A percentile compares a stretch with the other conserved stretches of the same genome.
These are phyloP conservation scores for Trichonephila inaurata DNA, from an alignment of 1,140 invertebrate species.

Conservation along the genomic window DNA sequence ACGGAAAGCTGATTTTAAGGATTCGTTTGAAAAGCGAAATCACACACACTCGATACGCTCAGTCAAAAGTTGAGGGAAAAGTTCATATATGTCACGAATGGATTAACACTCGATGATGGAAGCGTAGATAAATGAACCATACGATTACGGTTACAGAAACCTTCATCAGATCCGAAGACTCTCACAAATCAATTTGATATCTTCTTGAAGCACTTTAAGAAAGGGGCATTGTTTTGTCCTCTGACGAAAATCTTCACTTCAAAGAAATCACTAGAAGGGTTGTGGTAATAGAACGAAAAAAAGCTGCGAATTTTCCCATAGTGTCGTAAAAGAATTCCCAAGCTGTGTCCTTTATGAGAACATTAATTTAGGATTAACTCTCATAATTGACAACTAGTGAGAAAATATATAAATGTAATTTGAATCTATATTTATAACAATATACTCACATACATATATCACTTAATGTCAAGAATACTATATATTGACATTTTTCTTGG, in stretches of 20 bases:
- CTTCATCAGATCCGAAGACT: not conserved
- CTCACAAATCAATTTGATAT: slow-evolving; percentile 30
- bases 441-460: no score
- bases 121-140: slow-evolving; percentile 9
- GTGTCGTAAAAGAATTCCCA: not conserved
- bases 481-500: no score
- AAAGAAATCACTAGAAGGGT: not conserved
- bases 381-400: not conserved
- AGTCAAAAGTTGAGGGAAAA: not conserved
- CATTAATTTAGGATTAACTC: not conserved
- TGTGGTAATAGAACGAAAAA: not conserved
- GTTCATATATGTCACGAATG: slow-evolving; percentile 7
- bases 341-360: not conserved
- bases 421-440: no score
- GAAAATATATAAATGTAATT: no score
- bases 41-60: not conserved
- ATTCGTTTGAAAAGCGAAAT: not conserved
- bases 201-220: not conserved
- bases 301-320: not conserved
- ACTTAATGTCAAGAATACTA: no score
- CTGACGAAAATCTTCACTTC: not conserved
- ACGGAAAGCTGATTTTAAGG: not conserved
- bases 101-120: slow-evolving; percentile 8
- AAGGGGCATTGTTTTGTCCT: not conserved
- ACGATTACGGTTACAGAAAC: slow-evolving; percentile 32